Percentiles rank a stretch among this genome's conserved stretches.
Evolutionary conservation across 1,140 invertebrate species (phyloP).

Genomic region (Octopus sinensis): DNA sequence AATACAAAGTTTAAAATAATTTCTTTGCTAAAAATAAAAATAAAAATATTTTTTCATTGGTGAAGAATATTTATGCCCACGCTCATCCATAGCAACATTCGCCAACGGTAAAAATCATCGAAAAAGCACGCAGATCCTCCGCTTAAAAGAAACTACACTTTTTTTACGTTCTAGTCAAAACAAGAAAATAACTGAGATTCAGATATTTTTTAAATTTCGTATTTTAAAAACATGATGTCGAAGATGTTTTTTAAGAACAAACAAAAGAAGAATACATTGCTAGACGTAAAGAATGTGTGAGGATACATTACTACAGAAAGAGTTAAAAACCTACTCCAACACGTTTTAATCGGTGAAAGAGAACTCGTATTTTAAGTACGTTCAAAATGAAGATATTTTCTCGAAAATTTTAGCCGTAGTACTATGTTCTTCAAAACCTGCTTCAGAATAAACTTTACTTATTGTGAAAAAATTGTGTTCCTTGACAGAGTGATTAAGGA

Average conservation of each 20-base stretch:
- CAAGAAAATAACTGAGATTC: slow-evolving; percentile 8
- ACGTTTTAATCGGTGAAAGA: slow-evolving; percentile 1
- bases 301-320: background rate
- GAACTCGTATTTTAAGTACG: background rate
- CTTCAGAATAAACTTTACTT: background rate
- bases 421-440: background rate
- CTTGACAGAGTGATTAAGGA: slow-evolving; percentile 1
- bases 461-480: background rate
- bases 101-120: slow-evolving; percentile 4
- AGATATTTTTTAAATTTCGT: background rate
- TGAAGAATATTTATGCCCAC: background rate
- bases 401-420: background rate
- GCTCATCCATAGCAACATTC: background rate
- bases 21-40: slow-evolving; percentile 2
- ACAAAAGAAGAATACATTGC: background rate
- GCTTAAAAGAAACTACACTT: background rate
- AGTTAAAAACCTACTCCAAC: background rate
- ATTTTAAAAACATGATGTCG: background rate
- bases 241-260: background rate
- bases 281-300: too few species aligned
- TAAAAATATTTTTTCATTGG: background rate
- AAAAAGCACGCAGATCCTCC: background rate
- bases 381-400: slow-evolving; percentile 6
- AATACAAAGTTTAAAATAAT: background rate
- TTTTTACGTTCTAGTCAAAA: slow-evolving; percentile 5